These are phyloP conservation scores for Paradoxurus hermaphroditus DNA, from an alignment of 2,113 vertebrate genomes.

Conservation along the genomic window DNA sequence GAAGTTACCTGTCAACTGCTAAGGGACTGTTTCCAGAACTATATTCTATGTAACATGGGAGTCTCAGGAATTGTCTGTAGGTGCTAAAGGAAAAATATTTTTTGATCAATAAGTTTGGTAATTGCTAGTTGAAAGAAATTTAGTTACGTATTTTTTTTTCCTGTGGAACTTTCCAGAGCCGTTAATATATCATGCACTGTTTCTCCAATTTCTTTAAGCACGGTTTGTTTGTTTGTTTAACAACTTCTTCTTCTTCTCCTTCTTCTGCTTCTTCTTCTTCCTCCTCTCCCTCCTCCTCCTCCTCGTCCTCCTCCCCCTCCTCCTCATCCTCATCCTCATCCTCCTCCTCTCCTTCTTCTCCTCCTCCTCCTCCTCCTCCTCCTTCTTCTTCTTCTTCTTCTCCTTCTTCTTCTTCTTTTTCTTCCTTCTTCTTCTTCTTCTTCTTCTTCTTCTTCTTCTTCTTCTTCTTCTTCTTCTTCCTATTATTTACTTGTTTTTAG, in stretches of 20 bases:
- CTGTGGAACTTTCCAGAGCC: background rate
- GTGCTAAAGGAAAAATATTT: background rate
- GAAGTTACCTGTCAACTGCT: background rate
- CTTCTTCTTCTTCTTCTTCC: too few species aligned
- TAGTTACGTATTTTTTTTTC: background rate
- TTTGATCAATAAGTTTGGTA: background rate
- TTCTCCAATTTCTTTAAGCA: background rate
- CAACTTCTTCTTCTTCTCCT: too few species aligned
- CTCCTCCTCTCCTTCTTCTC: too few species aligned
- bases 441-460: too few species aligned
- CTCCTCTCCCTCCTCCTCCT: too few species aligned
- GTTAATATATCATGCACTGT: background rate
- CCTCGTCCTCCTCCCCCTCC: too few species aligned
- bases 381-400: too few species aligned
- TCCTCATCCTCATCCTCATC: too few species aligned
- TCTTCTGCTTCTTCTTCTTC: too few species aligned
- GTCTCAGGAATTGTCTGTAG: background rate
- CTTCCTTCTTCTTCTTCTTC: too few species aligned
- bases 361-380: too few species aligned
- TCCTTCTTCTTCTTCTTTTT: too few species aligned
- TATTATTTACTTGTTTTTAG: background rate
- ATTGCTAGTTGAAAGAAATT: background rate
- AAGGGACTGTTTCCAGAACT: background rate
- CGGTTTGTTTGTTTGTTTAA: background rate
- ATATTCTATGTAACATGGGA: background rate